Evolutionary conservation across 2,797 vertebrate genomes (phyloP).

Genomic region (Pangasius sanitwongsei): DNA sequence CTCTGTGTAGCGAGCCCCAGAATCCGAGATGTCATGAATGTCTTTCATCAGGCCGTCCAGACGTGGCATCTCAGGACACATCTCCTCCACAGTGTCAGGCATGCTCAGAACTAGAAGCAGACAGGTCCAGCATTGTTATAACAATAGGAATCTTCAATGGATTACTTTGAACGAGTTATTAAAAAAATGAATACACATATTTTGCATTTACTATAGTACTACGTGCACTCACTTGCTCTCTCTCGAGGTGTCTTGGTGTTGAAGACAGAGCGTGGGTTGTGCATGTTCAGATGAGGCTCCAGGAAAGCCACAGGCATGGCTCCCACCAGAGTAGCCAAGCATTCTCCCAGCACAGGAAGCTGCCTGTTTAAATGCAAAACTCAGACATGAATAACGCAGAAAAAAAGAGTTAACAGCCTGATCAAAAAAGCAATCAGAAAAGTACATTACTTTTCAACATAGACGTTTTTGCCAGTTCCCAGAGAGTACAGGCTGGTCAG

Average conservation of each 20-base stretch:
- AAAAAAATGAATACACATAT: neutral
- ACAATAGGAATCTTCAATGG: neutral
- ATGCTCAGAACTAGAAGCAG: conserved; percentile 87
- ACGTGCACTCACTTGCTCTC: conserved; percentile 86
- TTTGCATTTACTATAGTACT: neutral
- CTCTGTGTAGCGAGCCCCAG: conserved; percentile 94
- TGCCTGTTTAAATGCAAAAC: conserved; percentile 74
- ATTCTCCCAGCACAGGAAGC: conserved; percentile 92
- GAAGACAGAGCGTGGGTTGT: conserved; percentile 95
- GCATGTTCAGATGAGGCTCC: conserved; percentile 88
- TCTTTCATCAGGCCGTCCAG: conserved; percentile 91
- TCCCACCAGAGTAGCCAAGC: conserved; percentile 89
- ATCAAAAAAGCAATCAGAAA: conserved; percentile 1
- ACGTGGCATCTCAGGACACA: conserved; percentile 91
- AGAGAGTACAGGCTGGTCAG: conserved; percentile 90
- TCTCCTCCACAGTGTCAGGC: conserved; percentile 95
- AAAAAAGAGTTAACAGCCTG: neutral
- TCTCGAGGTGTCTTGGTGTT: conserved; percentile 95
- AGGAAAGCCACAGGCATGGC: conserved; percentile 97
- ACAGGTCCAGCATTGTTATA: neutral
- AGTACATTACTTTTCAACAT: conserved; percentile 87
- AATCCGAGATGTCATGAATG: conserved; percentile 89
- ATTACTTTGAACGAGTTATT: neutral
- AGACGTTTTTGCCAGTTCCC: conserved; percentile 94
- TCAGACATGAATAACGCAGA: conserved; percentile 13